Conservation (phyloP, 2,113 vertebrate genomes). For the Ammodramus savannarum region DNA sequence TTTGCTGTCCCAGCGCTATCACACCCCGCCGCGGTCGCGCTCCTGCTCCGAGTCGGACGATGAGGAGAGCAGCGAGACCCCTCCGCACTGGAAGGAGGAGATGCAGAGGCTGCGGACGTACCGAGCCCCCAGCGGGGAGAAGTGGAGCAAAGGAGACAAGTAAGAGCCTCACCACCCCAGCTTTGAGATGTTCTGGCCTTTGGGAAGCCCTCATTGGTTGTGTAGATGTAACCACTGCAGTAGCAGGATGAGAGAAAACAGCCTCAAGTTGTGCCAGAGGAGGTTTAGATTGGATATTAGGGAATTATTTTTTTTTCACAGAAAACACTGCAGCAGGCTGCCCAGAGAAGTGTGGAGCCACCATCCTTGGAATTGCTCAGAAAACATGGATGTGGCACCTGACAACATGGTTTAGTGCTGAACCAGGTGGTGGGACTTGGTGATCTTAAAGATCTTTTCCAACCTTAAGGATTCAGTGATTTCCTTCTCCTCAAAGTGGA, state of each 20-base stretch:
- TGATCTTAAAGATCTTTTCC: not conserved
- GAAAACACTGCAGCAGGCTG: not conserved
- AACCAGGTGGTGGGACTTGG: not conserved
- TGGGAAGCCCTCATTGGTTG: rapidly evolving
- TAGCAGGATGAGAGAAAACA: not conserved
- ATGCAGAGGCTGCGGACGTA: constrained; percentile 89
- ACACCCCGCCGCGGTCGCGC: constrained; percentile 90
- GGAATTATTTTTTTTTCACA: not conserved
- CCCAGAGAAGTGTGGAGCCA: not conserved
- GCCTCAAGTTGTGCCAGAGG: not conserved
- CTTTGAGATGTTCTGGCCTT: rapidly evolving
- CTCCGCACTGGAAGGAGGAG: constrained; percentile 97
- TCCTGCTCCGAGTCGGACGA: constrained; percentile 89
- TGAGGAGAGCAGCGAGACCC: constrained; percentile 90
- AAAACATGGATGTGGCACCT: not conserved
- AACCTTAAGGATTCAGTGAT: not conserved
- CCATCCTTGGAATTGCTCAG: not conserved
- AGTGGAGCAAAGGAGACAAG: constrained; percentile 97
- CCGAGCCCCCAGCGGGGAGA: constrained; percentile 84
- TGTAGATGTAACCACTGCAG: rapidly evolving
- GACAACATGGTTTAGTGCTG: not conserved
- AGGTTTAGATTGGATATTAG: not conserved
- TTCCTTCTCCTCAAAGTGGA: not conserved
- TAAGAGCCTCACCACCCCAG: constrained; percentile 34
- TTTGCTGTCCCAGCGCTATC: constrained; percentile 83